phyloP scores from a whole-genome alignment of 2,113 vertebrate species.

The Chlorodrepanis virens region DNA sequence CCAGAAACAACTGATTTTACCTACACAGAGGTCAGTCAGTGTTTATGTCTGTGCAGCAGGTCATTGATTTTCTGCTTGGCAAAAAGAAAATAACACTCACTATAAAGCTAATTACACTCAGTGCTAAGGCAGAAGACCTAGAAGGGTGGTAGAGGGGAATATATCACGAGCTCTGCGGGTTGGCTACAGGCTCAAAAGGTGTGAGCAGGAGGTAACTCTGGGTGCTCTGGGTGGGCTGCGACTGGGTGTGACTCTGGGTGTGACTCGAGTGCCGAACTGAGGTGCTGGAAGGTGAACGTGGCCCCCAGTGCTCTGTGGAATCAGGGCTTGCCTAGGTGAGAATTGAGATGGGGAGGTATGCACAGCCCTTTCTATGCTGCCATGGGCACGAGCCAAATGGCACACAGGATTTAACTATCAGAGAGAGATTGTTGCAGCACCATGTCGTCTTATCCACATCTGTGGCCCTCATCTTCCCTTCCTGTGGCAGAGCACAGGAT shows the following conservation, averaged over 20 bases:
- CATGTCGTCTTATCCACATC: neutral
- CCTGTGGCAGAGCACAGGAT: neutral
- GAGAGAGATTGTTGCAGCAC: neutral
- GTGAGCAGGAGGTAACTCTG: neutral
- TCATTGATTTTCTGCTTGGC: neutral
- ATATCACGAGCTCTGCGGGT: fast-evolving
- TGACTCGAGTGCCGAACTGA: neutral
- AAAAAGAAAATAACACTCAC: neutral
- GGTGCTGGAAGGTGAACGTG: neutral
- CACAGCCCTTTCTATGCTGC: neutral
- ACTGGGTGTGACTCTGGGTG: neutral
- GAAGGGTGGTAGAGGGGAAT: neutral
- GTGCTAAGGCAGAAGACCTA: neutral
- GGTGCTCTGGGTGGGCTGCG: neutral
- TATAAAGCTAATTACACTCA: neutral
- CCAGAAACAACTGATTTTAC: neutral
- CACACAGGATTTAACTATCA: neutral
- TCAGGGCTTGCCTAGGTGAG: neutral
- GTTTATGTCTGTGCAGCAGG: neutral
- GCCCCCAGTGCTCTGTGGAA: neutral
- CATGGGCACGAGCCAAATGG: neutral
- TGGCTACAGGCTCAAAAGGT: neutral
- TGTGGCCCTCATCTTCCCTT: neutral
- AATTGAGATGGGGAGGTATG: fast-evolving
- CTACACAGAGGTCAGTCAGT: fast-evolving